Evolutionary conservation across 2,113 vertebrate genomes (phyloP).

Genomic region (Toxotes jaculatrix): DNA sequence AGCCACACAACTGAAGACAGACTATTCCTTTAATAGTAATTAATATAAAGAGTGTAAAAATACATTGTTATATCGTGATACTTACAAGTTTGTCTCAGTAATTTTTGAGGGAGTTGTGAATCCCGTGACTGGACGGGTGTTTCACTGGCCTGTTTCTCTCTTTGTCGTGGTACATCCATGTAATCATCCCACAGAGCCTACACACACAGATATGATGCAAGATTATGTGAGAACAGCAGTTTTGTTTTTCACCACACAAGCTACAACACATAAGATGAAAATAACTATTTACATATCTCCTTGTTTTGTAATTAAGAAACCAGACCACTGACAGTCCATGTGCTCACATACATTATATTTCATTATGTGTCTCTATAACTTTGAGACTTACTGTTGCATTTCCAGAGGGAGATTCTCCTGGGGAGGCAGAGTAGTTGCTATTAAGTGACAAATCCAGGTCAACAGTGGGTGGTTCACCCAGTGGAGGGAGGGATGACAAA

Average conservation of each 20-base stretch:
- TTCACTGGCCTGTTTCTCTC: slow-evolving; percentile 83
- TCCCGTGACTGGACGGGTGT: slow-evolving; percentile 79
- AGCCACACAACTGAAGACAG: background rate
- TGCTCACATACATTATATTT: background rate
- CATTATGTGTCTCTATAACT: background rate
- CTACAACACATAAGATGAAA: background rate
- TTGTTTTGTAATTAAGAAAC: background rate
- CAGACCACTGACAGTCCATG: background rate
- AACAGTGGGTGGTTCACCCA: slow-evolving; percentile 95
- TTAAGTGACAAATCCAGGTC: slow-evolving; percentile 96
- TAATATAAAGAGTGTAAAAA: background rate
- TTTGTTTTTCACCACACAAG: background rate
- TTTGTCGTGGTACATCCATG: slow-evolving; percentile 88
- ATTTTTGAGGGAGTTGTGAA: slow-evolving; percentile 81
- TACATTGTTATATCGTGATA: slow-evolving; percentile 20
- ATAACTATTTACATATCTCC: background rate
- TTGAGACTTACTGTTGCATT: slow-evolving; percentile 84
- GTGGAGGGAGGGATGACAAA: slow-evolving; percentile 94
- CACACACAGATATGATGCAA: slow-evolving; percentile 55
- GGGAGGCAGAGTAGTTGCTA: slow-evolving; percentile 92
- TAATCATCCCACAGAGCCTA: slow-evolving; percentile 93
- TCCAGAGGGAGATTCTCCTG: slow-evolving; percentile 92
- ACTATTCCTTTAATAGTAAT: background rate
- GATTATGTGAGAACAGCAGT: background rate
- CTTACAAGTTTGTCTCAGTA: slow-evolving; percentile 90